Base-by-base conservation (phyloP, 1,140 invertebrate genomes). In the Chionoecetes opilio region DNA sequence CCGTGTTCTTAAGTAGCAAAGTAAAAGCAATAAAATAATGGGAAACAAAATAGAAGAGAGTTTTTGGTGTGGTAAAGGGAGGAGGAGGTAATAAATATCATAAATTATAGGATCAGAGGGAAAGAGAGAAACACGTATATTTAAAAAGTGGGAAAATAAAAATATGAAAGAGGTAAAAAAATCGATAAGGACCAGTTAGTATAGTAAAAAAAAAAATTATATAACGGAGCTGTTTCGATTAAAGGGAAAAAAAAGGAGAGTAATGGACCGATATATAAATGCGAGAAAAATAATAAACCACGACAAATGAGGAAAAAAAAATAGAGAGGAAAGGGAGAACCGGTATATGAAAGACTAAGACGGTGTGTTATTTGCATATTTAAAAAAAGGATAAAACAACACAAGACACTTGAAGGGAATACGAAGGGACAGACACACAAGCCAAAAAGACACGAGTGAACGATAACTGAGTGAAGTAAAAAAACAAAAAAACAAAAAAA, bases 371-470 rank as follows among this genome's bases (percentile, higher is more conserved):
- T 11, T 53, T 53, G 63, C 21, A n/a, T 75, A 75, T 21, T n/a
- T 21, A n/a, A 75, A n/a, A 75, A 75, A 75, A 75, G 26, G 63
- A n/a, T 2, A 75, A n/a, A 1, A 5, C 6, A 75, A 75, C 21
- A 75, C 21, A 21, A 46, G 8, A 75, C n/a, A 6, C 9, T 21
- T n/a, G 63, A 89, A 9, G 37, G 34, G 29, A 89, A 5, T 21
- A 38, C n/a, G 53, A 92, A 38, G 82, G 91, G 31, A 38, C n/a
- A 92, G 63, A 82, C 8, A 82, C 29, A 82, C n/a, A 75, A 75
- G 41, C 8, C 31, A 46, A 91, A 46, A 91, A 41, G 41, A 31
- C 38, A 34, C 31, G 91, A 34, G 91, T 34, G 31, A 92, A 63
- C 32, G 35, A 75, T 31, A 75, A 38, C 32, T n/a, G n/a, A n/a